phyloP scores from a whole-genome alignment of 92 coral and sea anemone genomes.

The Bergia puertoricense region DNA sequence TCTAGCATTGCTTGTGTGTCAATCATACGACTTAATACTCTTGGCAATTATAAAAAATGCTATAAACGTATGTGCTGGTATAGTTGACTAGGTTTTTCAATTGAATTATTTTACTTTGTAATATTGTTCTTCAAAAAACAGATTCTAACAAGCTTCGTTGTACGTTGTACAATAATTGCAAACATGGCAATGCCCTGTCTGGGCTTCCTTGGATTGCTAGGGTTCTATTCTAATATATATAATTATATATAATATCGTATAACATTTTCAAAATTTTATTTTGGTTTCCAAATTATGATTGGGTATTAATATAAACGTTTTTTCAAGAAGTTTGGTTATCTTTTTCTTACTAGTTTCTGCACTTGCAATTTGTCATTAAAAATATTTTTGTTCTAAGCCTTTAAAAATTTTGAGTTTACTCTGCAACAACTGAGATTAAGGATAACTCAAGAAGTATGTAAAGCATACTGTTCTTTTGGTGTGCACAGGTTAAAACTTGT shows the following conservation, averaged over 20 bases:
- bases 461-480: neutral
- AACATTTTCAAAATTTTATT: slow-evolving; percentile 27
- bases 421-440: neutral
- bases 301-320: neutral
- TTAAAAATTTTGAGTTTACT: neutral
- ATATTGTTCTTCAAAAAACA: neutral
- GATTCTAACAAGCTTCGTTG: neutral
- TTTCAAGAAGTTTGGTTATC: neutral
- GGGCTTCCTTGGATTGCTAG: slow-evolving; percentile 15
- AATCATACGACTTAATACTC: neutral
- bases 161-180: neutral
- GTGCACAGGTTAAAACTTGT: no score
- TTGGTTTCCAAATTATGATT: slow-evolving; percentile 37
- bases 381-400: neutral
- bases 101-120: slow-evolving; percentile 7
- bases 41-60: neutral
- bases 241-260: slow-evolving; percentile 15
- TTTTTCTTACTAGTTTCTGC: neutral
- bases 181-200: neutral
- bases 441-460: neutral
- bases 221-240: slow-evolving; percentile 30
- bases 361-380: neutral
- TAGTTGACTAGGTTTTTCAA: neutral
- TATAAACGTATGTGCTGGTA: neutral
- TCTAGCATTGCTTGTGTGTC: neutral